phyloP scores from a whole-genome alignment of 2,113 vertebrate genomes.

The Hippopotamus amphibius region DNA sequence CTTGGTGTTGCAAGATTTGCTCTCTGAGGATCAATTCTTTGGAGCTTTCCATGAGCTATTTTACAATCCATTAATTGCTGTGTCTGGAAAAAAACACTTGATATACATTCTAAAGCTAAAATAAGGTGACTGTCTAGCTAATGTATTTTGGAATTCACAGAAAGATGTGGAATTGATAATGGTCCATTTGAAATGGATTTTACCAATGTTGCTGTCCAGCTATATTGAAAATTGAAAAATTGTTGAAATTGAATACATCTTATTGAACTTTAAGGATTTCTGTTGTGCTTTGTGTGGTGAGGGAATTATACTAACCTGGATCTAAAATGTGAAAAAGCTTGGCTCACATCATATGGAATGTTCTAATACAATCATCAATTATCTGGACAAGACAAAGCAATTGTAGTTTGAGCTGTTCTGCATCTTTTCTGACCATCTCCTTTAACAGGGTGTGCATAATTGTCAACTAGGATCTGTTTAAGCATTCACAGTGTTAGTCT shows the following conservation, averaged over 20 bases:
- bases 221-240: constrained; percentile 75
- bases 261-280: constrained; percentile 67
- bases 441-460: neutral
- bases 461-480: neutral
- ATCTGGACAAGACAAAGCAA: neutral
- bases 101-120: constrained; percentile 86
- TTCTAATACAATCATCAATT: neutral
- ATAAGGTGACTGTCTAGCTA: constrained; percentile 85
- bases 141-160: constrained; percentile 84
- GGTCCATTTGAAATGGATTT: constrained; percentile 78
- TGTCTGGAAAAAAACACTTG: constrained; percentile 86
- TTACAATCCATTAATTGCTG: constrained; percentile 91
- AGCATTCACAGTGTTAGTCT: neutral
- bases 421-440: neutral
- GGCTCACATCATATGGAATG: neutral
- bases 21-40: constrained; percentile 88
- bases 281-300: constrained; percentile 9
- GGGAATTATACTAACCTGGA: neutral
- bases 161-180: constrained; percentile 83
- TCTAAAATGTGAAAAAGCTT: constrained; percentile 47
- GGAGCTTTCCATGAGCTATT: constrained; percentile 87
- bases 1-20: constrained; percentile 86
- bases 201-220: constrained; percentile 81
- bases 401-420: neutral
- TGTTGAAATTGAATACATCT: constrained; percentile 81